Base-by-base conservation (phyloP, 2,888 invertebrate species). In the Cataglyphis altisquamis region DNA sequence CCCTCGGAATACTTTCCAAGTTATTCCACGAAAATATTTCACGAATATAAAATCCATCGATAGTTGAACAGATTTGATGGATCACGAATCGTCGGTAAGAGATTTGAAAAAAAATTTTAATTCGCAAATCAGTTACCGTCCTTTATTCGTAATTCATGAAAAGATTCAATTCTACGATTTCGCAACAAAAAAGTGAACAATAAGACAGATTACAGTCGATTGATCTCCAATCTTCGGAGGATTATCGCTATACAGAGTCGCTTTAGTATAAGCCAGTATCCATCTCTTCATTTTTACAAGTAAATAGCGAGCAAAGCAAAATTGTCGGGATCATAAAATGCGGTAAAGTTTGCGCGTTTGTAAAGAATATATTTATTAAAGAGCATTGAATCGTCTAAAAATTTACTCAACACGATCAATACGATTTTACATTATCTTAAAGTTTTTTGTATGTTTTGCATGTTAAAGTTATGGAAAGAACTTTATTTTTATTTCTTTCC, bases 171-270 rank as follows among this genome's bases (percentile, higher is more conserved):
- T 78, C 18, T 8, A 18, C 12, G n/a, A 77, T 67, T 67, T 67
- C 32, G 8, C 45, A 12, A 83, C 36, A 55, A 74, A 18, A 52
- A 81, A 62, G 15, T 36, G 5, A 55, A 63, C 80, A 81, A 55
- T 36, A 63, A 68, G 52, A 52, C 21, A 18, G 41, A 70, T 52
- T 63, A 64, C 52, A 32, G 21, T 62, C 52, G 48, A 32, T 32
- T 75, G 74, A 81, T 85, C 39, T 45, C 39, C 29, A 29, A 80
- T 62, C 75, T 67, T 60, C 55, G 18, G 62, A 12, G 75, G 83
- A 85, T 86, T 86, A 85, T 77, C 67, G 57, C n/a, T 52, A n/a
- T 52, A 55, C 41, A 52, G 64, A 73, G 72, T 67, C 72, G 80
- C 29, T 86, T 83, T 81, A 66, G 57, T 66, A 36, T 64, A 82